phyloP scores from a whole-genome alignment of 2,797 vertebrate genomes.

The Sorex maritimensis region DNA sequence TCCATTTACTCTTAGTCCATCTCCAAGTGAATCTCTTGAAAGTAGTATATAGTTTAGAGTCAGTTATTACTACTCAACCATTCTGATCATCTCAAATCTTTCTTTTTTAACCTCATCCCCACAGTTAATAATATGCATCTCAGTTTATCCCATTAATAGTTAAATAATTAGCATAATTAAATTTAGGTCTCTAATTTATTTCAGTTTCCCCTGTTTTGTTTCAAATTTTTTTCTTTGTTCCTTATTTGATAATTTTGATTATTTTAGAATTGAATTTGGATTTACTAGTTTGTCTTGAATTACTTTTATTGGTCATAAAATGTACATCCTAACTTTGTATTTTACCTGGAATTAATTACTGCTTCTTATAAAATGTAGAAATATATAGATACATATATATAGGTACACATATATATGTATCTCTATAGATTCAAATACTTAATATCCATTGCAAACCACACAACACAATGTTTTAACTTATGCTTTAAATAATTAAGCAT shows the following conservation, averaged over 20 bases:
- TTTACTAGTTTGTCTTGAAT: background rate
- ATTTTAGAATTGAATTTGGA: constrained; percentile 30
- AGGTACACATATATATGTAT: background rate
- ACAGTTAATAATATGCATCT: too few relatives aligned
- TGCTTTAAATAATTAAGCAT: constrained; percentile 25
- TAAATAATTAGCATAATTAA: too few relatives aligned
- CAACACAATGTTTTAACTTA: constrained; percentile 22
- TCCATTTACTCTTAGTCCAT: too few relatives aligned
- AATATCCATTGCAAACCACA: background rate
- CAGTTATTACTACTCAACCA: too few relatives aligned
- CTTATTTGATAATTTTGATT: constrained; percentile 7
- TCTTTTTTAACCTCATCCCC: too few relatives aligned
- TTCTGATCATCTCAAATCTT: too few relatives aligned
- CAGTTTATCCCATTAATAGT: too few relatives aligned
- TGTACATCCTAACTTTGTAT: background rate
- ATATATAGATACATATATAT: too few relatives aligned
- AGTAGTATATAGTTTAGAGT: too few relatives aligned
- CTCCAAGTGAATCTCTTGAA: too few relatives aligned
- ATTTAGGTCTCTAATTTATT: constrained; percentile 22
- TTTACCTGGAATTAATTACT: constrained; percentile 20
- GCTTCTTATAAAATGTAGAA: constrained; percentile 46
- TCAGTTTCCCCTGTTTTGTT: background rate
- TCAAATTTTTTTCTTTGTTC: background rate
- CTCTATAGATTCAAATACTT: background rate
- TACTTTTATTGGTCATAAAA: constrained; percentile 35